Evolutionary conservation across 2,888 invertebrate genomes (phyloP), one percentile per base, ranked within the genome.

Genomic region (Hymenopus coronatus): DNA sequence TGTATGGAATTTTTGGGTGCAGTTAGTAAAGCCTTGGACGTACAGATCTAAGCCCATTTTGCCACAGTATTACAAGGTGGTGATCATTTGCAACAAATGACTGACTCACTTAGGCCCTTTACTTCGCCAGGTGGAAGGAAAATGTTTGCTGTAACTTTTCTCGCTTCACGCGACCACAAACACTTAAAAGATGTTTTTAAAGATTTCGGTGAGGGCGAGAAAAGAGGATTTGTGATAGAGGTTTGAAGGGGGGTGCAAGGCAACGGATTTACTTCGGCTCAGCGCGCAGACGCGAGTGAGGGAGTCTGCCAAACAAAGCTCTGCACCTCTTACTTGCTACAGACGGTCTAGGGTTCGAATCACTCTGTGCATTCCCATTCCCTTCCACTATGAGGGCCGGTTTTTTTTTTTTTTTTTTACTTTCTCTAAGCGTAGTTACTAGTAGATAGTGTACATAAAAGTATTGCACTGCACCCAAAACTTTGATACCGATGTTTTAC

Each of bases 121-220:
- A 70, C 54, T 14, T 70, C 40, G 54, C 54, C 54, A 70, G 54
- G 54, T 70, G 54, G 54, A 70, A 70, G 54, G 20, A 70, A 70
- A 70, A 70, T 25, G 15, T 70, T 70, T 25, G 15, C 54, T 40
- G 40, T 40, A 40, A 40, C 40, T 40, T 40, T 25, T 15, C 54
- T 70, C 54, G 54, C 15, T 70, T 84, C 33, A n/a, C 33, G 14
- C 25, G 86, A 30, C 87, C 87, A 87, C 87, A 87, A 87, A 87
- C 87, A 87, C 87, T 87, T 82, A 82, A 87, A 87, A 87, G 87
- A 82, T 87, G 87, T 87, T 87, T 87, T 87, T 33, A 87, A 87
- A 82, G 85, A 46, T 85, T 85, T 85, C 27, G 54, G 28, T 28
- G 40, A 46, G 85, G 46, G 85, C 40, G 54, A 15, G n/a, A 3